Conservation (phyloP, 35 echinoderm and acorn worm genomes). For the Apostichopus californicus region DNA sequence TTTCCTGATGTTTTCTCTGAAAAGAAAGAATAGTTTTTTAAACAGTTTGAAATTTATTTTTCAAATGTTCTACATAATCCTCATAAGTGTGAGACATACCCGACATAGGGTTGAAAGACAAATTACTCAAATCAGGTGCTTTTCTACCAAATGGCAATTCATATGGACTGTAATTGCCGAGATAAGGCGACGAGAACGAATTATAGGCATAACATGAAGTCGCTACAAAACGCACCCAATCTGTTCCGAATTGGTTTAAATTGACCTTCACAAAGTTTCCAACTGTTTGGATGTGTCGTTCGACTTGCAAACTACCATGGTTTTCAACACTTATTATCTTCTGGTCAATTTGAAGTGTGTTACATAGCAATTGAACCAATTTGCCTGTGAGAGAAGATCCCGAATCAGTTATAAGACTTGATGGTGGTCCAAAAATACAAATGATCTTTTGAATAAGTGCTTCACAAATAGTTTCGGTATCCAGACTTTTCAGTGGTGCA, state of each 20-base stretch:
- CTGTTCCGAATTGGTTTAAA: slow-evolving; percentile 38
- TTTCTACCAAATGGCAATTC: slow-evolving; percentile 2
- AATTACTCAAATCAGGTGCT: slow-evolving; percentile 27
- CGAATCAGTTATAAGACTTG: slow-evolving; percentile 53
- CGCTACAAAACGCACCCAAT: slow-evolving; percentile 36
- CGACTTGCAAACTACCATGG: slow-evolving; percentile 48
- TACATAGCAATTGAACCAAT: slow-evolving; percentile 43
- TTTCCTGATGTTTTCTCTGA: slow-evolving; percentile 24
- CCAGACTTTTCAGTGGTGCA: slow-evolving; percentile 45
- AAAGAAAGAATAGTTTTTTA: slow-evolving; percentile 21
- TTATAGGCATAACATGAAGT: slow-evolving; percentile 33
- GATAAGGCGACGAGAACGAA: background rate
- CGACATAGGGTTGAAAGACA: slow-evolving; percentile 35
- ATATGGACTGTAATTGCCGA: background rate
- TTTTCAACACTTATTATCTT: slow-evolving; percentile 47
- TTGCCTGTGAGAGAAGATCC: slow-evolving; percentile 59
- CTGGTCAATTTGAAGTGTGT: slow-evolving; percentile 11
- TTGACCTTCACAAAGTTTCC: slow-evolving; percentile 31
- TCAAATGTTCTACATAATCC: too few species aligned
- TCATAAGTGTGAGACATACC: slow-evolving; percentile 17
- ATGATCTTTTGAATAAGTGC: slow-evolving; percentile 54
- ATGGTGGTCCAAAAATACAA: slow-evolving; percentile 49
- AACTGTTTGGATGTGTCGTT: slow-evolving; percentile 38
- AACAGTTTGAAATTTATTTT: background rate
- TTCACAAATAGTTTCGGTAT: slow-evolving; percentile 52